Base-by-base conservation (phyloP, 2,888 invertebrate species). In the Drosophila pegasa region DNA sequence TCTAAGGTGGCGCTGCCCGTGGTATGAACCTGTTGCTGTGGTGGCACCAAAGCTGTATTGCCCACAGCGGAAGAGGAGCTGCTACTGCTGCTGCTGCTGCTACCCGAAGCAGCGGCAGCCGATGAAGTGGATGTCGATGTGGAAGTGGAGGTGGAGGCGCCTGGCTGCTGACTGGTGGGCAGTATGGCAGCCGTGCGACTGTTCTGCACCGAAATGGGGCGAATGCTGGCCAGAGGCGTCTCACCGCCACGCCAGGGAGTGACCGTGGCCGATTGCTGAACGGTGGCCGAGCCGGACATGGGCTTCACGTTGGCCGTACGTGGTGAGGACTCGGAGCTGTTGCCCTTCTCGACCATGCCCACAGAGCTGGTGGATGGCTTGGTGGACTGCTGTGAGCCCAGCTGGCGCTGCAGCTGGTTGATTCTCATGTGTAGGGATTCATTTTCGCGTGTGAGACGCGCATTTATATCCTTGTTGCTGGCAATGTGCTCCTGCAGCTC, bases 231-330 rank as follows among this genome's bases (percentile, higher is more conserved):
- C 71, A 98, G 93, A 0, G 96, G 98, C 0, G 98, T 97, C 90
- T 97, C 96, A 6, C 95, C 94, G 3, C 95, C 95, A 69, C 96
- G 94, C 91, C 96, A 94, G 22, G 95, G 94, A n/a, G 93, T 94
- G 40, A 94, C 94, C 5, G 94, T 92, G 0, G 93, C 92, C 3
- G 92, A 92, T 71, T 92, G 92, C 54, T 92, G 92, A 0, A 90
- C 90, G 0, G 90, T 90, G 54, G 91, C 89, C 0, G 92, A 93
- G 82, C 97, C 97, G 3, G 98, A 96, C 96, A 98, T 97, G 0
- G 98, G 98, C 91, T 97, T 97, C 43, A 98, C 98, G 90, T 98
- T 98, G 6, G 98, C 98, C 0, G 98, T 98, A 0, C 96, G 95
- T 0, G 94, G 94, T 12, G 90, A 89, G 3, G 91, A 91, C 12